Percentiles rank a stretch among this genome's conserved stretches.
phyloP scores from a whole-genome alignment of 2,888 invertebrate genomes.

The Amaurobius ferox region DNA sequence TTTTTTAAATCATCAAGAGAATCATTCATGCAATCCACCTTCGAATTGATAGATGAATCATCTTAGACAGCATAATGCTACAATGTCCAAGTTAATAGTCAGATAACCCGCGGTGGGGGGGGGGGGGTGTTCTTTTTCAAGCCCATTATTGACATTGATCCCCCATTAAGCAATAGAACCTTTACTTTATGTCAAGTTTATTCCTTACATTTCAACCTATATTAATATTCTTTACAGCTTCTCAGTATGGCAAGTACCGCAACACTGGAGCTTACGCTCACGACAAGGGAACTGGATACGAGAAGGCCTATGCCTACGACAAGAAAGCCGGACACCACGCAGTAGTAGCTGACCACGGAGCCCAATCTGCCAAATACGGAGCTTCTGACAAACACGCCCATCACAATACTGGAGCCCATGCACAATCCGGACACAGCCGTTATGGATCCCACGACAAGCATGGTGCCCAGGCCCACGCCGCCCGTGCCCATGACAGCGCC shows the following conservation, averaged over 20 bases:
- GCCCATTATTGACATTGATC: too few relatives aligned
- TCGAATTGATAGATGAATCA: too few relatives aligned
- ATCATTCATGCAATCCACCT: too few relatives aligned
- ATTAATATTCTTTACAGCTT: too few relatives aligned
- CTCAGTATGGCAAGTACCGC: constrained; percentile 54
- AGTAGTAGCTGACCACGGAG: constrained; percentile 45
- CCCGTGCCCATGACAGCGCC: constrained; percentile 34
- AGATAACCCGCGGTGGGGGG: too few relatives aligned
- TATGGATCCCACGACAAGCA: constrained; percentile 60
- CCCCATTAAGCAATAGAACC: too few relatives aligned
- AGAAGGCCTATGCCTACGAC: constrained; percentile 68
- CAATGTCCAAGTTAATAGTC: too few relatives aligned
- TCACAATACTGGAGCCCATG: constrained; percentile 60
- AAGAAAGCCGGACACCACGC: constrained; percentile 66
- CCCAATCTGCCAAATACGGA: constrained; percentile 45
- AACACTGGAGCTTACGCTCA: constrained; percentile 63
- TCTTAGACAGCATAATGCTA: too few relatives aligned
- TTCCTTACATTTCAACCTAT: too few relatives aligned
- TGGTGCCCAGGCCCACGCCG: constrained; percentile 54
- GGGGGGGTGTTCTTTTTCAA: too few relatives aligned
- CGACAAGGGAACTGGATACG: constrained; percentile 67
- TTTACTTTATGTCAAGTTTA: too few relatives aligned
- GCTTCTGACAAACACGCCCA: constrained; percentile 42
- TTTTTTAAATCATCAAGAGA: too few relatives aligned
- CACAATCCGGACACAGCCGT: constrained; percentile 36